These are phyloP conservation scores for Oscheius sp. DNA, from an alignment of 2,888 invertebrate genomes.

Conservation along the genomic window DNA sequence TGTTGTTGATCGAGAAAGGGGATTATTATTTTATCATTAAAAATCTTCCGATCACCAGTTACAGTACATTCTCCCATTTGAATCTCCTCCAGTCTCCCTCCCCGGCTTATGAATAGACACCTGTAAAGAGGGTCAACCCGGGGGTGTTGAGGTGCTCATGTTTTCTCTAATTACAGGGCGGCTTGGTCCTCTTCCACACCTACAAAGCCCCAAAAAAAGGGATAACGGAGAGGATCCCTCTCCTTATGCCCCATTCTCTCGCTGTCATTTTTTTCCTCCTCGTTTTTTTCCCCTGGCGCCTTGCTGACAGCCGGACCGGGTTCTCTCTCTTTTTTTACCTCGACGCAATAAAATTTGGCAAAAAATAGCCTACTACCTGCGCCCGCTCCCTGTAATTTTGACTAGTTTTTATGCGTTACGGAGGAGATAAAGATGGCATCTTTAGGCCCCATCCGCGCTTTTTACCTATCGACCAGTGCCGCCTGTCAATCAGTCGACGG, in stretches of 20 bases:
- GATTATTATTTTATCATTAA: too few relatives aligned
- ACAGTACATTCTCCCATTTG: too few relatives aligned
- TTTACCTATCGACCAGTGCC: not conserved
- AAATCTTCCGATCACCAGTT: too few relatives aligned
- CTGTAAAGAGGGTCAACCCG: conserved; percentile 4
- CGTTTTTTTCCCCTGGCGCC: not conserved
- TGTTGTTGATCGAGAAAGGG: too few relatives aligned
- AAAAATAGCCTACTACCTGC: not conserved
- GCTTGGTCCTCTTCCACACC: conserved; percentile 30
- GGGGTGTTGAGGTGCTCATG: conserved; percentile 29
- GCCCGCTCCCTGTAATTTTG: conserved; percentile 6
- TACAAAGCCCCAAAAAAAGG: conserved; percentile 14
- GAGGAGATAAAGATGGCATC: conserved; percentile 17
- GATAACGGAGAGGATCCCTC: not conserved
- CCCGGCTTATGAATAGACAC: not conserved
- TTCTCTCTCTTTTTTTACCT: not conserved
- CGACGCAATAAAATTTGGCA: not conserved
- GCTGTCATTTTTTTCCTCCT: not conserved
- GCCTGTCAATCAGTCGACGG: conserved; percentile 10
- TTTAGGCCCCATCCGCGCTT: not conserved
- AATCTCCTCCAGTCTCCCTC: not conserved
- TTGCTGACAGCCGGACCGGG: too few relatives aligned
- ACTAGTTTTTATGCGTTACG: conserved; percentile 11
- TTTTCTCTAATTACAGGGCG: conserved; percentile 37
- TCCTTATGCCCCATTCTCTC: not conserved